Evolutionary conservation across 2,888 invertebrate genomes (phyloP).

Genomic region (Cephalotes varians): DNA sequence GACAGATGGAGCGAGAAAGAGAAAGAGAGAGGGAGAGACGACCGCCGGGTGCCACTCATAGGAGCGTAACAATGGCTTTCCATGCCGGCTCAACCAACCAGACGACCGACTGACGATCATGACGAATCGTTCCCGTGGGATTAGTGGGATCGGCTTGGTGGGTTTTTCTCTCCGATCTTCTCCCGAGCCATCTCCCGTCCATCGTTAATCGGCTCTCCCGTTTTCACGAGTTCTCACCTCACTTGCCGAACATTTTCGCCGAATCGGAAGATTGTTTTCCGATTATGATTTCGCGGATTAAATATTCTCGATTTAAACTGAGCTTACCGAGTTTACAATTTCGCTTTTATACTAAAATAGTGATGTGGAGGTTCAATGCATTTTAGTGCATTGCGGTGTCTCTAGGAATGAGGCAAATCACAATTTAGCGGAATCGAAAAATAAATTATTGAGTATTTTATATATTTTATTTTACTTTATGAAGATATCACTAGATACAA

Average conservation of each 20-base stretch:
- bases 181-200: background rate
- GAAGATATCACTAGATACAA: background rate
- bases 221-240: background rate
- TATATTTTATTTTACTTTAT: background rate
- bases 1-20: slow-evolving; percentile 39
- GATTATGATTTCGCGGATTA: background rate
- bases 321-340: background rate
- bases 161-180: slow-evolving; percentile 52
- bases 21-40: slow-evolving; percentile 58
- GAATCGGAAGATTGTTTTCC: background rate
- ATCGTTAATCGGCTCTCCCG: background rate
- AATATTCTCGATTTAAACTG: background rate
- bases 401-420: background rate
- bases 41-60: slow-evolving; percentile 72
- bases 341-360: background rate
- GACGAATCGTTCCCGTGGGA: slow-evolving; percentile 73
- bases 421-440: background rate
- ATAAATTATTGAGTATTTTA: background rate
- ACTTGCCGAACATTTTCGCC: background rate
- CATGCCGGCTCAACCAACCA: slow-evolving; percentile 77
- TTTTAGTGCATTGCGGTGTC: background rate
- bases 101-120: slow-evolving; percentile 75
- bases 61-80: slow-evolving; percentile 81
- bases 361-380: background rate
- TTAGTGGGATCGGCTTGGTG: slow-evolving; percentile 60